Evolutionary conservation across 2,888 invertebrate genomes (phyloP).

Genomic region (Drosophila melanosoma): DNA sequence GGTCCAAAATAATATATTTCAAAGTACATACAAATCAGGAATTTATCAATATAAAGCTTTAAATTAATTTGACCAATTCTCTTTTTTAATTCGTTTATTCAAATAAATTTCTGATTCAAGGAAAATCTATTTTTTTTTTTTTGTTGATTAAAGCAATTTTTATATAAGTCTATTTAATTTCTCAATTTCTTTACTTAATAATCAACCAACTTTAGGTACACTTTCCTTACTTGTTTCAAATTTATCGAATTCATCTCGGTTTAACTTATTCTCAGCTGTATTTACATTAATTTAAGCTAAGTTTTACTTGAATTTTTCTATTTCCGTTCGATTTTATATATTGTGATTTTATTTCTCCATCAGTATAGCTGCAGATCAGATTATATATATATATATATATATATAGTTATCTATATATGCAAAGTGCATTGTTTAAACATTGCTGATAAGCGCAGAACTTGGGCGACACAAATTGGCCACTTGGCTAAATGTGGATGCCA

Average conservation of each 20-base stretch:
- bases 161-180: background rate
- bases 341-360: background rate
- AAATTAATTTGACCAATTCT: too few relatives aligned
- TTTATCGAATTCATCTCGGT: fast-evolving
- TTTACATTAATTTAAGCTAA: background rate
- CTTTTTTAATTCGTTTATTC: background rate
- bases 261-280: background rate
- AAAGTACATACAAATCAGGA: too few relatives aligned
- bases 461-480: constrained; percentile 31
- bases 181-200: background rate
- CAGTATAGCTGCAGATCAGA: background rate
- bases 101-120: background rate
- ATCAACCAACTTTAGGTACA: background rate
- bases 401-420: background rate
- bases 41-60: too few relatives aligned
- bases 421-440: background rate
- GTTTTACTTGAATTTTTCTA: background rate
- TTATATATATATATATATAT: background rate
- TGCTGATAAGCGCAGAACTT: constrained; percentile 6
- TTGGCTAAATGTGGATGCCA: constrained; percentile 28
- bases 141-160: background rate
- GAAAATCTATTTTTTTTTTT: background rate
- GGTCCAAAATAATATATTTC: too few relatives aligned
- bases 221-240: background rate
- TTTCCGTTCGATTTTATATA: background rate